These are phyloP conservation scores for Coelopa frigida DNA, from an alignment of 1,140 invertebrate genomes.

Conservation along the genomic window DNA sequence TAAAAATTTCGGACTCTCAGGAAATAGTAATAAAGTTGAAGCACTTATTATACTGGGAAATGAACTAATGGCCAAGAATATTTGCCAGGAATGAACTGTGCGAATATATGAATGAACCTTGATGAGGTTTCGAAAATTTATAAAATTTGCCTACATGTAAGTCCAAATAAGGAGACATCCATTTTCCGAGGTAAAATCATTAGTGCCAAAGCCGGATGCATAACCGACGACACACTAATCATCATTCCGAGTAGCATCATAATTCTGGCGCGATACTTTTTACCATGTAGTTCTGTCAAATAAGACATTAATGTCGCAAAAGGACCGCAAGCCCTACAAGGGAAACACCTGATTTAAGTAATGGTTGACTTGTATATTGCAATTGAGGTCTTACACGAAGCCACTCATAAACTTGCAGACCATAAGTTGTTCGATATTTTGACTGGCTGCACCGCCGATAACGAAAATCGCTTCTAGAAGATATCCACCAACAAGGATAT, in stretches of 20 bases:
- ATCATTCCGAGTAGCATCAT: conserved; percentile 55
- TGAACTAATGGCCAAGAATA: not conserved
- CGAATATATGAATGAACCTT: no score
- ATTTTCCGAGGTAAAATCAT: conserved; percentile 43
- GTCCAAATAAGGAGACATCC: no score
- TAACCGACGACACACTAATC: conserved; percentile 49
- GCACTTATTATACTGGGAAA: not conserved
- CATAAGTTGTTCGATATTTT: conserved; percentile 61
- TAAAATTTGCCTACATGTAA: not conserved
- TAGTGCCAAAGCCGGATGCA: conserved; percentile 51
- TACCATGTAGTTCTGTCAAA: conserved; percentile 59
- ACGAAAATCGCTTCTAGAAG: conserved; percentile 59
- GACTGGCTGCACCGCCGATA: conserved; percentile 57
- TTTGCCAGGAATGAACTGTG: no score
- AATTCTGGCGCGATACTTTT: conserved; percentile 53
- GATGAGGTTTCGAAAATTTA: no score
- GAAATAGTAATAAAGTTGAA: no score
- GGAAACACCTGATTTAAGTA: no score
- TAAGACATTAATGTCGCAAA: conserved; percentile 62
- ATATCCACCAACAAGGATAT: conserved; percentile 62
- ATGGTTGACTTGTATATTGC: not conserved
- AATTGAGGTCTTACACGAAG: conserved; percentile 57
- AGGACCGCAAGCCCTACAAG: conserved; percentile 66
- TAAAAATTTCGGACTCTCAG: no score
- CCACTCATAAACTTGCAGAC: conserved; percentile 67